Percentiles rank a stretch among this genome's conserved stretches.
phyloP scores from a whole-genome alignment of 2,888 invertebrate genomes.

The Tinea pellionella region DNA sequence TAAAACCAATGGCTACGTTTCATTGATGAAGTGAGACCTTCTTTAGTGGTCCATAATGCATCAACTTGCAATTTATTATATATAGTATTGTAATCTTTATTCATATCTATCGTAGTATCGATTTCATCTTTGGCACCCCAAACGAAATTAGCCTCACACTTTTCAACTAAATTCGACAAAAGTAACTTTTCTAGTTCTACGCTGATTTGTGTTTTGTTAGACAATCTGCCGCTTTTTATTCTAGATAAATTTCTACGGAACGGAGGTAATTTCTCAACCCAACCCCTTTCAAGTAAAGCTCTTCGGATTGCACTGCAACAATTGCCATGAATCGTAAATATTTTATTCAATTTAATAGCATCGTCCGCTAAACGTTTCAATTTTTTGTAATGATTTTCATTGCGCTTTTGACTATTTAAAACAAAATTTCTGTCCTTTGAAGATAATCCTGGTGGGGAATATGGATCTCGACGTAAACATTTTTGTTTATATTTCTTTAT shows the following conservation, averaged over 20 bases:
- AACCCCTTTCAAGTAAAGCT: conserved; percentile 73
- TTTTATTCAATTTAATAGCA: conserved; percentile 62
- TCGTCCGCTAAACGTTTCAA: conserved; percentile 52
- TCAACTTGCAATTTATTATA: conserved; percentile 48
- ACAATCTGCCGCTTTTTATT: conserved; percentile 35
- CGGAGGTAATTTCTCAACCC: conserved; percentile 76
- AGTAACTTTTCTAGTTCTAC: conserved; percentile 46
- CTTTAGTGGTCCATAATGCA: conserved; percentile 53
- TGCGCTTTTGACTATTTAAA: conserved; percentile 40
- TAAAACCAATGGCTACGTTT: conserved; percentile 74
- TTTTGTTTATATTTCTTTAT: neutral
- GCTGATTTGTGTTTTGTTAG: conserved; percentile 32
- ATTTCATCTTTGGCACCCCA: conserved; percentile 41
- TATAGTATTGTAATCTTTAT: conserved; percentile 31
- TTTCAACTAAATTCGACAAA: conserved; percentile 50
- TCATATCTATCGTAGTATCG: conserved; percentile 32
- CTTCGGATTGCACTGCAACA: conserved; percentile 60
- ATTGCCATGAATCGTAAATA: conserved; percentile 64
- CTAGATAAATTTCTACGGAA: conserved; percentile 45
- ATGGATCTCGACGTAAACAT: neutral
- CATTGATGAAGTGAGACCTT: conserved; percentile 63
- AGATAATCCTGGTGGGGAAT: conserved; percentile 32
- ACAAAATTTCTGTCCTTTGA: conserved; percentile 48
- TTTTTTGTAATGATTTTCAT: conserved; percentile 29
- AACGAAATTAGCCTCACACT: conserved; percentile 42